These are phyloP conservation scores for Trichonephila clavata DNA, from an alignment of 1,140 invertebrate genomes.

Conservation along the genomic window DNA sequence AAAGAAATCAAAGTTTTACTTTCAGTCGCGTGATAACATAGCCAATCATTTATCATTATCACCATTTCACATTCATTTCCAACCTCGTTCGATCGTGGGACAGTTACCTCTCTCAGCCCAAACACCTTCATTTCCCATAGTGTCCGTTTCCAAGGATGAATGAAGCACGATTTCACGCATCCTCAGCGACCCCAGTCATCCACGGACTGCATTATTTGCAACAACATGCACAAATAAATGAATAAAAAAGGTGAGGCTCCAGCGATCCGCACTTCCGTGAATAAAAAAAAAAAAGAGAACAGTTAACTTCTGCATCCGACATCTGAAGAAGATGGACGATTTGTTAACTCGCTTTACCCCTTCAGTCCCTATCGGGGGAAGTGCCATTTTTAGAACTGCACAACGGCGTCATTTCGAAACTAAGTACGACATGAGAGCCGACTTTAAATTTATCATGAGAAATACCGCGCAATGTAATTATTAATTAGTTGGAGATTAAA, in stretches of 20 bases:
- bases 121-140: too few species aligned
- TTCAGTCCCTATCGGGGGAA: neutral
- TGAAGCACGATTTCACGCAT: conserved; percentile 5
- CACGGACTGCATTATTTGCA: neutral
- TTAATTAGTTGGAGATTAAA: too few species aligned
- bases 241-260: neutral
- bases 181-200: neutral
- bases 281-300: neutral
- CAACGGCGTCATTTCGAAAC: too few species aligned
- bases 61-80: neutral
- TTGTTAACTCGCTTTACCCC: neutral
- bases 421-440: too few species aligned
- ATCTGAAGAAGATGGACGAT: neutral
- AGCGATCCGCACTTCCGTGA: neutral
- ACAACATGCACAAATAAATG: neutral
- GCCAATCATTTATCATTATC: too few species aligned
- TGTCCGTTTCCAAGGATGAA: neutral
- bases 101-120: too few species aligned
- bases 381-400: neutral
- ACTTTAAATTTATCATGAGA: too few species aligned
- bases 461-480: too few species aligned
- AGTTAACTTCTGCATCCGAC: neutral
- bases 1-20: too few species aligned
- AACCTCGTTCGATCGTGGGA: neutral
- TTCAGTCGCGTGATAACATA: too few species aligned